Evolutionary conservation across 2,113 vertebrate genomes (phyloP), one percentile per base, ranked within the genome.

Genomic region (Campylorhamphus procurvoides): DNA sequence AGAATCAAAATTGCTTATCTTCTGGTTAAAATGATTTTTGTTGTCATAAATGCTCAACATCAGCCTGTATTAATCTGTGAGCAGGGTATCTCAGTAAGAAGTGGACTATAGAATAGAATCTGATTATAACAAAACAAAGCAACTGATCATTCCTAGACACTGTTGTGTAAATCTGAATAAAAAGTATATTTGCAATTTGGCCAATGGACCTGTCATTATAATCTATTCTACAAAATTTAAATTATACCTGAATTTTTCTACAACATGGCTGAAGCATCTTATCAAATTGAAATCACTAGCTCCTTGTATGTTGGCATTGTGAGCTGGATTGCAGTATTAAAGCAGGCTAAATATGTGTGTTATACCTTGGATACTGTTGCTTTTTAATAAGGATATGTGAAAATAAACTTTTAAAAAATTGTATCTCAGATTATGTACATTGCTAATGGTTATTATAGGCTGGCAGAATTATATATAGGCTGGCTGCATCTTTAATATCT

Each of bases 1-100:
- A 47, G 71, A 89, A 93, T 82, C 24, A 59, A 69, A 93, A 77
- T 75, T 40, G 31, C 20, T 79, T 90, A 20, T 82, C 28, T 78
- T 73, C 62, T 52, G 69, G 71, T 63, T 91, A 31, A 89, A 84
- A 89, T 58, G 0, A 49, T 73, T 96, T 93, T 84, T 80, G 1
- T 87, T 85, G 87, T 71, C 58, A 22, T 22, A 91, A 66, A 78
- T 47, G 18, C 29, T 74, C 39, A 90, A 14, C 10, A 67, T 23
- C 59, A 87, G 3, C 7, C 18, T 84, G 15, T 50, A 33, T 59
- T 74, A 90, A 52, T 50, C 47, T 88, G 15, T 59, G 47, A 83
- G 14, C 16, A 74, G 80, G 27, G 7, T 23, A 74, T 6, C 6
- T 60, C 47, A 50, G 20, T n/a, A 69, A 79, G 35, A 89, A 69